phyloP scores from a whole-genome alignment of 2,113 vertebrate genomes.

The Corythornis vintsioides region DNA sequence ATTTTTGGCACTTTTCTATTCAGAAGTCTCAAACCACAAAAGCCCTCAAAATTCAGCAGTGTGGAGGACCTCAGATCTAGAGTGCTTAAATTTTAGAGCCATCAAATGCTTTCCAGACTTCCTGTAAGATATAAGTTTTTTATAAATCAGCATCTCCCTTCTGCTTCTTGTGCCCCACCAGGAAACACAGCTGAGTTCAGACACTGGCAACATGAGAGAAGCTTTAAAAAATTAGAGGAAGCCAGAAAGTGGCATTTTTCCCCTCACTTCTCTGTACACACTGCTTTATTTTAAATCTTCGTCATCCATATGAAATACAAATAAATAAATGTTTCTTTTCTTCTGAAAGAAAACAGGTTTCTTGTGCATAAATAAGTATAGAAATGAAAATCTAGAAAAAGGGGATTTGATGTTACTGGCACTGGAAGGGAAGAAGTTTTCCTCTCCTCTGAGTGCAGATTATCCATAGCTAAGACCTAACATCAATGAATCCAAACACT shows the following conservation, averaged over 20 bases:
- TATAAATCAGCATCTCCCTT: background rate
- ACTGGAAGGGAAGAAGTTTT: background rate
- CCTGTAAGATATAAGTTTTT: background rate
- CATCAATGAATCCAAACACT: background rate
- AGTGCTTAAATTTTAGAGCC: background rate
- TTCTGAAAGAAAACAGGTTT: background rate
- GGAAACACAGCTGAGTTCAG: background rate
- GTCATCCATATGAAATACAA: background rate
- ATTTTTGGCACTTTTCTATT: background rate
- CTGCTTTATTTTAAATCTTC: background rate
- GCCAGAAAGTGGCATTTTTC: background rate
- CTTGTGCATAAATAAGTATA: background rate
- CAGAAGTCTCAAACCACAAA: background rate
- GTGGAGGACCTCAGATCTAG: background rate
- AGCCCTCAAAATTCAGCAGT: background rate
- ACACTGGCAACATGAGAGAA: background rate
- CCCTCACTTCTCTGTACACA: background rate
- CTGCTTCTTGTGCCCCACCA: background rate
- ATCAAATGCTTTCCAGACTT: constrained; percentile 60
- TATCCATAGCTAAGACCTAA: background rate
- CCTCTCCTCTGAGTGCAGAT: background rate
- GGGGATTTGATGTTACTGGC: background rate
- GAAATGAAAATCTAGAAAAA: background rate
- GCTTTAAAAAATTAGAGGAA: background rate
- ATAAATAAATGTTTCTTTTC: background rate